Base-by-base conservation (phyloP, 2,888 invertebrate species). In the Brenthis ino region DNA sequence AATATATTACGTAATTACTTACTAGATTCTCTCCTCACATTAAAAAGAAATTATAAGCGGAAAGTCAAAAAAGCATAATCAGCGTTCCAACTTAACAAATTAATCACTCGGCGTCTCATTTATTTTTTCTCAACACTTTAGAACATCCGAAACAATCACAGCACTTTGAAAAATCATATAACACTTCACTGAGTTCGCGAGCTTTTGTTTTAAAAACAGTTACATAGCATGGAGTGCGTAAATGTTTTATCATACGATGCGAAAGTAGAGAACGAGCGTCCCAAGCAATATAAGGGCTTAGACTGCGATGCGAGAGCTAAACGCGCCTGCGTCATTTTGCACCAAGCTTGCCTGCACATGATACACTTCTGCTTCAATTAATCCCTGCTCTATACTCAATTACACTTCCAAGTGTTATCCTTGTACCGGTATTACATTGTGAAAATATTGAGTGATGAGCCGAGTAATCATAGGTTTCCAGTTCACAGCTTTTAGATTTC, bases 331-430 rank as follows among this genome's bases (percentile, higher is more conserved):
- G 92, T 91, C 85, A 80, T 81, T 85, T 85, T 85, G 85, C 87
- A 87, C 85, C 85, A 86, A 78, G 80, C 71, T 63, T 80, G 80
- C 82, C 85, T 88, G 90, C 88, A 89, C 88, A 79, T 88, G 88
- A 89, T 91, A 91, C 87, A 89, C 89, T 91, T 89, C 88, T 87
- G 87, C 88, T 86, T 89, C 89, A 92, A 92, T 91, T 92, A 92
- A 91, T 91, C 85, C 85, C 80, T 77, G 81, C 85, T 85, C 83
- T 83, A 83, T 86, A 86, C 88, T 89, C 86, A 86, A 91, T 92
- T 91, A 89, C 85, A 88, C 82, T 85, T 68, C 69, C 70, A 68
- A 72, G 71, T 74, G 69, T 72, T 73, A 67, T 66, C 55, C 65
- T 70, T 50, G 56, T 66, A 57, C 28, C 13, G 51, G 37, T 68